These are phyloP conservation scores for Caenorhabditis sp. DNA, from an alignment of 2,888 invertebrate genomes.

Conservation along the genomic window DNA sequence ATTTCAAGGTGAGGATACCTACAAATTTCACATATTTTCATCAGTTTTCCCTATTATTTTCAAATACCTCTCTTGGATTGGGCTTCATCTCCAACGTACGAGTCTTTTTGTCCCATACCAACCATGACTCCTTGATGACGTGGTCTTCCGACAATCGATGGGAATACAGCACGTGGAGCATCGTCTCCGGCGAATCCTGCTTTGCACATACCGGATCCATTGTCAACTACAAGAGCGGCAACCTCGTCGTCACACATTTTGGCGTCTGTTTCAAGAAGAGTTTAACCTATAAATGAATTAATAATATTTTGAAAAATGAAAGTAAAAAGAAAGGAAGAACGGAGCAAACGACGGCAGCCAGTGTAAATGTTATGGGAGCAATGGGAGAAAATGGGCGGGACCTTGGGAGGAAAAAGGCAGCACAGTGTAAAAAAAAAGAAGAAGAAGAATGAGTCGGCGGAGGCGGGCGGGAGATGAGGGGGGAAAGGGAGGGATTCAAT, in stretches of 20 bases:
- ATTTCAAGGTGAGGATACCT: conserved; percentile 16
- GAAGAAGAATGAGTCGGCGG: neutral
- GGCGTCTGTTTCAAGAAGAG: neutral
- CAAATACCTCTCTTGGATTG: conserved; percentile 12
- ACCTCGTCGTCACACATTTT: conserved; percentile 77
- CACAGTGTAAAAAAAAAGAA: neutral
- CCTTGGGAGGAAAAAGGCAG: neutral
- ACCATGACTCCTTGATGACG: conserved; percentile 16
- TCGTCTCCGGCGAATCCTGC: conserved; percentile 16
- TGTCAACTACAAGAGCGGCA: conserved; percentile 15
- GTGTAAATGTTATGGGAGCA: neutral
- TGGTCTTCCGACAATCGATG: conserved; percentile 14
- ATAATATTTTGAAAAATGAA: neutral
- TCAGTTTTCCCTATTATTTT: neutral
- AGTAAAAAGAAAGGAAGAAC: neutral
- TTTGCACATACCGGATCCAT: conserved; percentile 15
- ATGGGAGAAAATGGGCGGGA: neutral
- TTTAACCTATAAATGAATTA: neutral
- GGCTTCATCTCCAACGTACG: conserved; percentile 14
- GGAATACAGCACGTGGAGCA: conserved; percentile 14
- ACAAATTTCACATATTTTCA: neutral
- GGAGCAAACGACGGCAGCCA: neutral
- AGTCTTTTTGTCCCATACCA: conserved; percentile 15
- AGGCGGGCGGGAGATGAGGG: neutral
- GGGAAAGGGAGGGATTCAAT: neutral